Evolutionary conservation across 2,888 invertebrate species (phyloP).

Genomic region (Himalopsyche kuldschensis): DNA sequence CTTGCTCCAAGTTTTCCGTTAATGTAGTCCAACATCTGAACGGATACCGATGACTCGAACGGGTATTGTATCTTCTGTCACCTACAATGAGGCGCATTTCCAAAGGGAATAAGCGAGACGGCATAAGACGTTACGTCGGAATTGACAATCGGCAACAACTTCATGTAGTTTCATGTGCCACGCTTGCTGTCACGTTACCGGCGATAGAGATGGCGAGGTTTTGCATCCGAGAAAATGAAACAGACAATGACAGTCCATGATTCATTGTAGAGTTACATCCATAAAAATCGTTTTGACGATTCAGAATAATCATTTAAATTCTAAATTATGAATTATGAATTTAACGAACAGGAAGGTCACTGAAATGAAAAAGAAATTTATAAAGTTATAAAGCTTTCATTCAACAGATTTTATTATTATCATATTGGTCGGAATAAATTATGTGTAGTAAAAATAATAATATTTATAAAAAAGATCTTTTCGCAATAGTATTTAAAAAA

Average conservation of each 20-base stretch:
- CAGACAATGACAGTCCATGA: not conserved
- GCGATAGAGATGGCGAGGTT: constrained; percentile 2
- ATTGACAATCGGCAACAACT: not conserved
- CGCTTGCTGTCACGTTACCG: constrained; percentile 11
- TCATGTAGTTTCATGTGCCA: constrained; percentile 22
- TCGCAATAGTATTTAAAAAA: no score
- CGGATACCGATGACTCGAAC: constrained; percentile 8
- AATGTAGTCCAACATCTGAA: constrained; percentile 23
- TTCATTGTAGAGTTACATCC: not conserved
- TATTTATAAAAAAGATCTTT: no score
- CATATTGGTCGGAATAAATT: no score
- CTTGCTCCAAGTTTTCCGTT: constrained; percentile 29
- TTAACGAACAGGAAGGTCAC: no score
- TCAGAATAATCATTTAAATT: no score
- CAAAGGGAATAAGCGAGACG: constrained; percentile 8
- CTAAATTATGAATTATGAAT: no score
- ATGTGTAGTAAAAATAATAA: no score
- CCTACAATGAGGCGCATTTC: not conserved
- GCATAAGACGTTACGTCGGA: not conserved
- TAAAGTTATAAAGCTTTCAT: no score
- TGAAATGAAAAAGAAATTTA: no score
- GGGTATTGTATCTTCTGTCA: constrained; percentile 6
- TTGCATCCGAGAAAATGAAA: not conserved
- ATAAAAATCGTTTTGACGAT: not conserved
- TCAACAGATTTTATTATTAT: no score